A percentile compares a stretch with the other conserved stretches of the same genome.
These are phyloP conservation scores for Aleiodes testaceus DNA, from an alignment of 2,888 invertebrate species.

Conservation along the genomic window DNA sequence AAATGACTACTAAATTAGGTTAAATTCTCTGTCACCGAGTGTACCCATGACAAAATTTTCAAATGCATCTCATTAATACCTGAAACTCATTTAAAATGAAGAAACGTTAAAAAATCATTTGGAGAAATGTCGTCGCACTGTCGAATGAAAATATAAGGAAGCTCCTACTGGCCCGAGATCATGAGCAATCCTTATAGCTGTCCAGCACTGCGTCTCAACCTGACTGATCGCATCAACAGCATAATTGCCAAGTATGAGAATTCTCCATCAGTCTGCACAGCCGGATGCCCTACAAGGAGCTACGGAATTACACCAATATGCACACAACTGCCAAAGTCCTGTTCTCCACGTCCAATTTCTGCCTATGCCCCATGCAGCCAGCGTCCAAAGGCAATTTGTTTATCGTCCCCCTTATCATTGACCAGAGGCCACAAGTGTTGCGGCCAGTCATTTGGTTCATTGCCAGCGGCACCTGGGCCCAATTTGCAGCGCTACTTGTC, in stretches of 20 bases:
- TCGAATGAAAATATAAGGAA: slow-evolving; percentile 11
- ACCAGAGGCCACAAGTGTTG: slow-evolving; percentile 8
- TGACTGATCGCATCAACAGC: slow-evolving; percentile 63
- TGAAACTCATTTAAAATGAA: background rate
- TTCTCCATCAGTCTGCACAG: slow-evolving; percentile 38
- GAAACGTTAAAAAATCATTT: background rate
- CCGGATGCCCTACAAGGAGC: slow-evolving; percentile 18
- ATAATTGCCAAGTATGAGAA: slow-evolving; percentile 62
- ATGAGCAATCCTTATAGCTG: slow-evolving; percentile 32
- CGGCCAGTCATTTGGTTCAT: background rate
- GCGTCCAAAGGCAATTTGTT: slow-evolving; percentile 33
- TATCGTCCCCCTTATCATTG: slow-evolving; percentile 23
- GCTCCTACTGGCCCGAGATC: background rate
- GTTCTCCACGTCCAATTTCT: slow-evolving; percentile 16
- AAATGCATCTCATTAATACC: too few species aligned
- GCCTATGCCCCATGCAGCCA: slow-evolving; percentile 11
- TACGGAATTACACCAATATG: slow-evolving; percentile 41
- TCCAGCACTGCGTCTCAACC: slow-evolving; percentile 49
- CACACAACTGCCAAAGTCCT: slow-evolving; percentile 5
- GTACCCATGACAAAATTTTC: background rate
- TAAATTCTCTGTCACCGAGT: slow-evolving; percentile 11
- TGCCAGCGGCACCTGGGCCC: slow-evolving; percentile 50
- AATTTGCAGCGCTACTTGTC: slow-evolving; percentile 55
- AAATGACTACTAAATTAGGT: background rate
- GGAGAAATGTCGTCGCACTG: slow-evolving; percentile 1